Evolutionary conservation across 92 coral and sea anemone species (phyloP).

Genomic region (Palythoa grandiflora): DNA sequence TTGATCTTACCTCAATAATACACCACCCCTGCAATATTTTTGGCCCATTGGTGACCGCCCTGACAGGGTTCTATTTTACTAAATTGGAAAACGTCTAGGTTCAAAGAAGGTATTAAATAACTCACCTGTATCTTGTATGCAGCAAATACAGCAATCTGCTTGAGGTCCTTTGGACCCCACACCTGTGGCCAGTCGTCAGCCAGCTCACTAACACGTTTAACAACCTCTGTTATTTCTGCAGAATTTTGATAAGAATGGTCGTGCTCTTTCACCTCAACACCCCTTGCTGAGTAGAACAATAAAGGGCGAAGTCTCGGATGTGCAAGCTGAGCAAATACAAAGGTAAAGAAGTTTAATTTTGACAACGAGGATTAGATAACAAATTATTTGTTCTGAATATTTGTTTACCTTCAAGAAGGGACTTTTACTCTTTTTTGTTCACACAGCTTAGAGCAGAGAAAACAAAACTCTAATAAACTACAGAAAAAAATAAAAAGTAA

Average conservation of each 20-base stretch:
- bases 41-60: background rate
- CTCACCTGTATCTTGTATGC: constrained; percentile 75
- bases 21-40: too few relatives aligned
- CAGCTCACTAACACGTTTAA: constrained; percentile 77
- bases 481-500: too few relatives aligned
- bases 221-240: constrained; percentile 81
- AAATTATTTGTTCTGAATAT: too few relatives aligned
- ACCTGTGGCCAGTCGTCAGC: constrained; percentile 71
- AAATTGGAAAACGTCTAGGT: background rate
- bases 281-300: constrained; percentile 80
- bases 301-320: constrained; percentile 78
- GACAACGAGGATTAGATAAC: background rate
- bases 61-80: too few relatives aligned
- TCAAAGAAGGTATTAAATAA: too few relatives aligned
- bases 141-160: constrained; percentile 77
- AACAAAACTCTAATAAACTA: too few relatives aligned
- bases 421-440: too few relatives aligned
- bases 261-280: constrained; percentile 70
- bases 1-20: too few relatives aligned
- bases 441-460: too few relatives aligned
- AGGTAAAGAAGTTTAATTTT: too few relatives aligned
- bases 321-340: constrained; percentile 49
- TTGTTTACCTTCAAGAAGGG: too few relatives aligned
- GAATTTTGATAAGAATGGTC: constrained; percentile 77
- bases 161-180: constrained; percentile 73